A percentile compares a stretch with the other conserved stretches of the same genome.
Evolutionary conservation across 2,797 vertebrate genomes (phyloP).

Genomic region (Enteromius unitaeniatus): DNA sequence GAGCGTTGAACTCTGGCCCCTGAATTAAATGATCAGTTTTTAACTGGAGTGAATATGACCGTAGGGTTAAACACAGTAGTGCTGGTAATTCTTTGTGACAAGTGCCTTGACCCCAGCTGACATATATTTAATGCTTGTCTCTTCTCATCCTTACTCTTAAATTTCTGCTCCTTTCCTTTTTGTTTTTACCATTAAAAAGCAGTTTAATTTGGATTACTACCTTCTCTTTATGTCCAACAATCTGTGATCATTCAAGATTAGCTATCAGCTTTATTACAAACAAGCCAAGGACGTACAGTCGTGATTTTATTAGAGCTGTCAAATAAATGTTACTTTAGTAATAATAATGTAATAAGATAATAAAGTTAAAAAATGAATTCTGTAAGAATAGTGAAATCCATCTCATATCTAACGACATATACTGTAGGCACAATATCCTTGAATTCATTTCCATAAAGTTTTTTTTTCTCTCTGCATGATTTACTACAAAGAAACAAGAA

Average conservation of each 20-base stretch:
- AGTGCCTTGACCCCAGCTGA: constrained; percentile 60
- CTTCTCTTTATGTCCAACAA: background rate
- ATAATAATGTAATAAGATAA: background rate
- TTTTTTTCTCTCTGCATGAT: background rate
- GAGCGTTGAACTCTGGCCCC: constrained; percentile 38
- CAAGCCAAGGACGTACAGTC: background rate
- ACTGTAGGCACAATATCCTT: background rate
- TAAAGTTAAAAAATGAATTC: background rate
- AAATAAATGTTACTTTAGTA: background rate
- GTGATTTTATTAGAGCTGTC: background rate
- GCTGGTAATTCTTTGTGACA: constrained; percentile 54
- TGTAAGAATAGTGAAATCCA: background rate
- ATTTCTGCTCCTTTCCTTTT: constrained; percentile 27
- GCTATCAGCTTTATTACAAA: background rate
- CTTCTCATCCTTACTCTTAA: constrained; percentile 47
- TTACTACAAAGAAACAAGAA: no score
- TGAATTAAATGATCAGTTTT: constrained; percentile 57
- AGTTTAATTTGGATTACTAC: background rate
- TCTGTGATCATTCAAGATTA: background rate
- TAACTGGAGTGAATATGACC: constrained; percentile 56
- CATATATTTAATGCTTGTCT: constrained; percentile 60
- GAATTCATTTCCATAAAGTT: background rate
- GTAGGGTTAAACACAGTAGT: constrained; percentile 43
- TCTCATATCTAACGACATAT: background rate
- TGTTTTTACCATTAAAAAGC: constrained; percentile 23